Percentiles rank a stretch among this genome's conserved stretches.
Conservation (phyloP, 1,140 invertebrate genomes). For the Macrobrachium rosenbergii region DNA sequence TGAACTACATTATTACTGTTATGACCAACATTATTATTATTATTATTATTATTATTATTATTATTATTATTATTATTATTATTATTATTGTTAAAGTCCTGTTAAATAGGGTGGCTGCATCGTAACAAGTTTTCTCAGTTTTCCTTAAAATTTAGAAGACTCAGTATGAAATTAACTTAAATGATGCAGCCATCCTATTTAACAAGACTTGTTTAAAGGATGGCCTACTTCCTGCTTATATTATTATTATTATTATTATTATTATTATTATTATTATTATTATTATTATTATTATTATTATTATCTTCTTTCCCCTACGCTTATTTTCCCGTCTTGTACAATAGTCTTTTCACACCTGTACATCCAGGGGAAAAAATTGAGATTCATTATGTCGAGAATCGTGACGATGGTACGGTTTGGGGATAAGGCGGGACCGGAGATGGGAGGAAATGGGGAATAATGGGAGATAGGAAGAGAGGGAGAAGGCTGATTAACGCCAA, state of each 20-base stretch:
- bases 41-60: conserved; percentile 12
- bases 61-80: conserved; percentile 15
- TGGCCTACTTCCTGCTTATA: not conserved
- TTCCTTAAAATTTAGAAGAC: too few species aligned
- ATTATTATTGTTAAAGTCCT: too few species aligned
- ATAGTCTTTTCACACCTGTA: not conserved
- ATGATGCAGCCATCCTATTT: too few species aligned
- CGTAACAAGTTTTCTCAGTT: too few species aligned
- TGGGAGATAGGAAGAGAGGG: too few species aligned
- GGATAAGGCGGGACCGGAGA: too few species aligned
- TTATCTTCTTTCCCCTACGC: not conserved
- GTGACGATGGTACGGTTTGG: too few species aligned
- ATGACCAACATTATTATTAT: conserved; percentile 11
- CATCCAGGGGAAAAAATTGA: not conserved
- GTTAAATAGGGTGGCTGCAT: not conserved
- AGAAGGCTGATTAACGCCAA: too few species aligned
- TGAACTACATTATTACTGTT: not conserved
- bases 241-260: conserved; percentile 11
- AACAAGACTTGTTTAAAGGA: too few species aligned
- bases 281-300: not conserved
- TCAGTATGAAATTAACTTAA: too few species aligned
- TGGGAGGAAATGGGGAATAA: too few species aligned
- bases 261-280: conserved; percentile 13
- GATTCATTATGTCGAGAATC: too few species aligned
- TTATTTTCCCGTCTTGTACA: not conserved